Percentiles rank a stretch among this genome's conserved stretches.
Evolutionary conservation across 2,888 invertebrate genomes (phyloP).

Genomic region (Germaria angustata): DNA sequence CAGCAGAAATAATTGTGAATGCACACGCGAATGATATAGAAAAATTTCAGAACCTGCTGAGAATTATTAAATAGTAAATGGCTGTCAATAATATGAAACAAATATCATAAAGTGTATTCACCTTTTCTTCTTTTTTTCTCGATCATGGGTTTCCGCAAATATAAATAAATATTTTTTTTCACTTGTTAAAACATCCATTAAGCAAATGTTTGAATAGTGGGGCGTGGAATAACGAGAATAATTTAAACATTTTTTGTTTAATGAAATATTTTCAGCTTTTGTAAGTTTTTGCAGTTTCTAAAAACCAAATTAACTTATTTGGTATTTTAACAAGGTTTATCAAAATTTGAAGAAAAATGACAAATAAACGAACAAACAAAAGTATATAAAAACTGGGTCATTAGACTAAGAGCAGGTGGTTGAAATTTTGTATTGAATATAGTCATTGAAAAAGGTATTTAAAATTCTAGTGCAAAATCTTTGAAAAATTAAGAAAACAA

Average conservation of each 20-base stretch:
- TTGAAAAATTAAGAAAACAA: neutral
- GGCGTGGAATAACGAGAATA: constrained; percentile 41
- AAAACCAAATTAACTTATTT: constrained; percentile 50
- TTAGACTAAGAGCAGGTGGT: constrained; percentile 47
- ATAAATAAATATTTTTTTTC: constrained; percentile 6
- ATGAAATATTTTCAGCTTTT: constrained; percentile 27
- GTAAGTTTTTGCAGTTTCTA: neutral
- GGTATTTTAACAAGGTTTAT: constrained; percentile 52
- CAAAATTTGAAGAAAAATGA: constrained; percentile 14
- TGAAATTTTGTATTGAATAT: constrained; percentile 2
- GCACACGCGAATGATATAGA: constrained; percentile 62
- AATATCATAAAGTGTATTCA: constrained; percentile 66
- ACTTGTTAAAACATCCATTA: neutral
- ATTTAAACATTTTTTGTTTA: constrained; percentile 44
- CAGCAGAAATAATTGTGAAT: constrained; percentile 66
- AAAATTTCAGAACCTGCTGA: constrained; percentile 59
- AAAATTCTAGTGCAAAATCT: constrained; percentile 36
- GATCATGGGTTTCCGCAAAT: constrained; percentile 59
- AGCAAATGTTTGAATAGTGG: constrained; percentile 28
- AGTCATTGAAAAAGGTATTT: neutral
- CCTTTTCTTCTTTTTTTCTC: constrained; percentile 29
- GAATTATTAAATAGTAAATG: constrained; percentile 64
- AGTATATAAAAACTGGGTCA: constrained; percentile 61
- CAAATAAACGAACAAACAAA: too few relatives aligned
- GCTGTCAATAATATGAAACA: neutral